Conservation (phyloP, 2,888 invertebrate genomes). For the Cybosia mesomella region DNA sequence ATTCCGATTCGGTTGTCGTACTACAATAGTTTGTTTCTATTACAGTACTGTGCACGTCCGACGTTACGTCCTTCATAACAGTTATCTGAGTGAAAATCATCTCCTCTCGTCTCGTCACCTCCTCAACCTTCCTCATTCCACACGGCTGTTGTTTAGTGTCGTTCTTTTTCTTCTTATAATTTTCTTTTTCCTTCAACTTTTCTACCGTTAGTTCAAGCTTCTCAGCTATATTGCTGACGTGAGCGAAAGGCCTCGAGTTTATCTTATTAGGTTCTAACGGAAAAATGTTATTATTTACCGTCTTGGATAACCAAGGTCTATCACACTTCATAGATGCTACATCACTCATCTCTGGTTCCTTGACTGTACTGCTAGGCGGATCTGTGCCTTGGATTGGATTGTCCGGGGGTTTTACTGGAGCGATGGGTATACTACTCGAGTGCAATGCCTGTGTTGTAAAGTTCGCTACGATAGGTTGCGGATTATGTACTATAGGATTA, state of each 20-base stretch:
- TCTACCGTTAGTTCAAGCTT: conserved; percentile 67
- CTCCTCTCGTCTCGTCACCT: conserved; percentile 77
- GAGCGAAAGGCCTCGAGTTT: conserved; percentile 78
- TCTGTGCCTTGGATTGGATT: conserved; percentile 83
- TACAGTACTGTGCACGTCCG: conserved; percentile 78
- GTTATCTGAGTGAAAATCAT: conserved; percentile 83
- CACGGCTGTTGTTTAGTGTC: conserved; percentile 53
- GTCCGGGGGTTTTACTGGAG: conserved; percentile 82
- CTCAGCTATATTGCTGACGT: conserved; percentile 74
- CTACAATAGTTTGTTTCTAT: conserved; percentile 80
- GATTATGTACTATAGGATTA: conserved; percentile 75
- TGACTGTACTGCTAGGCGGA: conserved; percentile 82
- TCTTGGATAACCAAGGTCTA: conserved; percentile 84
- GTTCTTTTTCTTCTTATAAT: conserved; percentile 29
- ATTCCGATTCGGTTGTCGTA: conserved; percentile 80
- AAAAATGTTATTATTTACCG: conserved; percentile 81
- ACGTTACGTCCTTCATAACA: conserved; percentile 80
- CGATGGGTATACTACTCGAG: conserved; percentile 81
- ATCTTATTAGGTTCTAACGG: conserved; percentile 74
- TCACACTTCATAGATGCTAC: conserved; percentile 74
- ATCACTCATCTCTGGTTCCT: conserved; percentile 72
- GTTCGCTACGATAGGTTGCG: conserved; percentile 72
- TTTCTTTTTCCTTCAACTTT: conserved; percentile 47
- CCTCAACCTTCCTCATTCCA: conserved; percentile 71
- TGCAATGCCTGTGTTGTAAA: conserved; percentile 74